Conservation (phyloP, 2,888 invertebrate genomes). For the Polietes domitor region DNA sequence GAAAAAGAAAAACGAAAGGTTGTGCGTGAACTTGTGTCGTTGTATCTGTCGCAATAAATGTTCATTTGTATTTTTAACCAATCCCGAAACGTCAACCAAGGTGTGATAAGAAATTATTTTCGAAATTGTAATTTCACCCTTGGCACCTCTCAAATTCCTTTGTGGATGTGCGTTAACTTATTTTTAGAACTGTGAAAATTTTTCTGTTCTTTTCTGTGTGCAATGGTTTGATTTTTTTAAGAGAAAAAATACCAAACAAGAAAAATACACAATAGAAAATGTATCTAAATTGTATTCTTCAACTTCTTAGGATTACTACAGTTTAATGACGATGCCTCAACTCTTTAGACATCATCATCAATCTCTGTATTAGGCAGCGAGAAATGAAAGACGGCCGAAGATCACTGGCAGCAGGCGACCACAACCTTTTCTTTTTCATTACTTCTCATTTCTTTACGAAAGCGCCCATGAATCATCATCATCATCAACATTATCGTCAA, state of each 20-base stretch:
- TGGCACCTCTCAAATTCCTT: not conserved
- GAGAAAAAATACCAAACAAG: not conserved
- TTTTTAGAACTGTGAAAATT: slow-evolving; percentile 21
- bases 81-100: not conserved
- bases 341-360: slow-evolving; percentile 29
- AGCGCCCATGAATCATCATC: slow-evolving; percentile 51
- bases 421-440: not conserved
- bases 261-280: not conserved
- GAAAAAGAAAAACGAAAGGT: not conserved
- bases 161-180: slow-evolving; percentile 5
- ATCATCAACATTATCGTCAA: slow-evolving; percentile 27
- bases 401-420: not conserved
- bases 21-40: not conserved
- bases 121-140: not conserved
- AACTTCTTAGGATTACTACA: slow-evolving; percentile 21
- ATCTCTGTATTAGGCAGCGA: slow-evolving; percentile 21
- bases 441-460: slow-evolving; percentile 6
- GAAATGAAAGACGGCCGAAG: not conserved
- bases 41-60: not conserved
- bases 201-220: slow-evolving; percentile 1
- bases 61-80: not conserved
- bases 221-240: not conserved
- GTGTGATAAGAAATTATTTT: slow-evolving; percentile 27
- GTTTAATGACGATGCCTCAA: slow-evolving; percentile 56
- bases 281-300: slow-evolving; percentile 27